Conservation (phyloP, 2,888 invertebrate genomes). For the Hydropsyche betteni region DNA sequence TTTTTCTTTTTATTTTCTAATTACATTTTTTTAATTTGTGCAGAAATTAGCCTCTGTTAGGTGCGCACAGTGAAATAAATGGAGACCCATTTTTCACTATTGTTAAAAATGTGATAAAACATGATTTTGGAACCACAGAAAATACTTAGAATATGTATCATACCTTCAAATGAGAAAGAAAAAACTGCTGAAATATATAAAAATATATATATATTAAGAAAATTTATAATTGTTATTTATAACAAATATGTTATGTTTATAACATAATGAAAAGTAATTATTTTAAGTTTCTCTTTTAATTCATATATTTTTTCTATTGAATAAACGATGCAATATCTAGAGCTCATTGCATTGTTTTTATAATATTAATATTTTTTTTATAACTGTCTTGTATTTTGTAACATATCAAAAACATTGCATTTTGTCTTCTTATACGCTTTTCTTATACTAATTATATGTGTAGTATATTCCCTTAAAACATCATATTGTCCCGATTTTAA, state of each 20-base stretch:
- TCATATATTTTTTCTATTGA: not conserved
- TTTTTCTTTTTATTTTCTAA: slow-evolving; percentile 44
- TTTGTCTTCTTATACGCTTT: slow-evolving; percentile 16
- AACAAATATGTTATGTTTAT: slow-evolving; percentile 48
- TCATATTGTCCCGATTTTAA: no score
- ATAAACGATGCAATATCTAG: slow-evolving; percentile 8
- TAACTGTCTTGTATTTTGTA: slow-evolving; percentile 26
- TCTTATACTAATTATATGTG: slow-evolving; percentile 16
- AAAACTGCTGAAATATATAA: slow-evolving; percentile 16
- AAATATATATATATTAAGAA: slow-evolving; percentile 35
- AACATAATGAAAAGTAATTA: slow-evolving; percentile 35
- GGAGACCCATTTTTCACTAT: slow-evolving; percentile 22
- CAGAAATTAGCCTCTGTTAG: slow-evolving; percentile 19
- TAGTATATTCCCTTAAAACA: not conserved
- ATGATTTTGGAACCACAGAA: slow-evolving; percentile 18
- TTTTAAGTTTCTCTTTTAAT: slow-evolving; percentile 5
- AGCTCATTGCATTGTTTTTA: slow-evolving; percentile 1
- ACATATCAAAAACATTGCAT: slow-evolving; percentile 27
- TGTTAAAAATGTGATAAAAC: slow-evolving; percentile 30
- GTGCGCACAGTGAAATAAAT: slow-evolving; percentile 29
- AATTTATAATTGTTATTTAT: slow-evolving; percentile 49
- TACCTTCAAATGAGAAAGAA: slow-evolving; percentile 17
- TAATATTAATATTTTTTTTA: not conserved
- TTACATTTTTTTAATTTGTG: slow-evolving; percentile 43
- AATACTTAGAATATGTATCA: slow-evolving; percentile 19